phyloP scores from a whole-genome alignment of 2,888 invertebrate species.

The Eupithecia exiguata region DNA sequence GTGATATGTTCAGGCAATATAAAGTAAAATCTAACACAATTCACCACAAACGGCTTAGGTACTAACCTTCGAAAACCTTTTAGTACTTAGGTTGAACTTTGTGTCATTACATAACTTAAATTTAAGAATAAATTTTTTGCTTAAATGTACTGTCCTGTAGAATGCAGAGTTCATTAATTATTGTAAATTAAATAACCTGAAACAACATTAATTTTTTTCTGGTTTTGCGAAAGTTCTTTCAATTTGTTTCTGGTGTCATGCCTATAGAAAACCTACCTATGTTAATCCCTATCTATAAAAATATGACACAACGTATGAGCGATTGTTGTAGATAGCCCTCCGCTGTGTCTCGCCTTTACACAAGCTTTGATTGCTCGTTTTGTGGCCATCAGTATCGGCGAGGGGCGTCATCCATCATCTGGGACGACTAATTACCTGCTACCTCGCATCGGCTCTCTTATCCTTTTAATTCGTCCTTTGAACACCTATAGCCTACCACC shows the following conservation, averaged over 20 bases:
- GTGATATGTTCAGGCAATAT: too few species aligned
- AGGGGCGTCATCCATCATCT: constrained; percentile 80
- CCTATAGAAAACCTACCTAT: not conserved
- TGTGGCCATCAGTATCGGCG: constrained; percentile 74
- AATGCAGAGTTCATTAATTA: not conserved
- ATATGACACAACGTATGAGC: constrained; percentile 3
- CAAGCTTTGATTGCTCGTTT: constrained; percentile 68
- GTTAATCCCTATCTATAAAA: not conserved
- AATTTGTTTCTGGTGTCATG: not conserved
- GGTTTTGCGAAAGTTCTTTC: not conserved
- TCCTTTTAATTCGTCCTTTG: constrained; percentile 79
- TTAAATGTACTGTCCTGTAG: not conserved
- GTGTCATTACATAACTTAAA: too few species aligned
- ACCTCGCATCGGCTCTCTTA: constrained; percentile 78
- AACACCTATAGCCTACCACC: constrained; percentile 60
- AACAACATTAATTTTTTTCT: not conserved
- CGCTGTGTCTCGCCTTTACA: constrained; percentile 27
- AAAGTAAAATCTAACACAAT: too few species aligned
- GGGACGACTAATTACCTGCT: constrained; percentile 80
- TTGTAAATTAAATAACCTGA: too few species aligned
- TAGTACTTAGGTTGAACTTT: too few species aligned
- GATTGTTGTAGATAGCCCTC: constrained; percentile 13
- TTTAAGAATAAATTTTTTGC: too few species aligned
- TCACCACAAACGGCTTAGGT: too few species aligned
- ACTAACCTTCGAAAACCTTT: too few species aligned